These are phyloP conservation scores for Lymantria dispar DNA, from an alignment of 2,888 invertebrate species.

Conservation along the genomic window DNA sequence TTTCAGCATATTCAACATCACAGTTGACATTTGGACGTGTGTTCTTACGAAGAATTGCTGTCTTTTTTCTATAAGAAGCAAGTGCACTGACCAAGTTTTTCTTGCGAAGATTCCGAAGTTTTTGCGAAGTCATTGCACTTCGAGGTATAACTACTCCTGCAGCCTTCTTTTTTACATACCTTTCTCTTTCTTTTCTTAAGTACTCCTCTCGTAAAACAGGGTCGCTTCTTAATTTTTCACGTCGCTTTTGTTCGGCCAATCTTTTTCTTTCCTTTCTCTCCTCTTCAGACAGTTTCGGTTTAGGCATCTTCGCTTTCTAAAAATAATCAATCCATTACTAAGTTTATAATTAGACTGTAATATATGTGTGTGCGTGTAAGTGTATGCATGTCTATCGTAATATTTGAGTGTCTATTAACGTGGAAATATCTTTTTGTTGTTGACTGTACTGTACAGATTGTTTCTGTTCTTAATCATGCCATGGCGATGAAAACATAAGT, in stretches of 20 bases:
- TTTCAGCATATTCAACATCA: slow-evolving; percentile 11
- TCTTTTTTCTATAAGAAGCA: slow-evolving; percentile 11
- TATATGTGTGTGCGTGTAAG: background rate
- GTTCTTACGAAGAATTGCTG: slow-evolving; percentile 4
- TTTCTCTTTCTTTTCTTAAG: slow-evolving; percentile 10
- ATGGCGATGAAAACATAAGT: background rate
- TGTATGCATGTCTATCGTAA: background rate
- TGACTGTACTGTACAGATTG: background rate
- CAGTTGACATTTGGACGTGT: slow-evolving; percentile 7
- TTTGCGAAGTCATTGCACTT: slow-evolving; percentile 9
- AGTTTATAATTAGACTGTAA: background rate
- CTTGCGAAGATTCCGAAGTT: slow-evolving; percentile 6
- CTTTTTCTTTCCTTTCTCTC: slow-evolving; percentile 12
- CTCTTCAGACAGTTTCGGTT: slow-evolving; percentile 9
- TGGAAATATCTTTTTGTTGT: background rate
- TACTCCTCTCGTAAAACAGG: slow-evolving; percentile 8
- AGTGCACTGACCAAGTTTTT: slow-evolving; percentile 10
- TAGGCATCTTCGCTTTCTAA: slow-evolving; percentile 3
- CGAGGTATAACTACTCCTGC: slow-evolving; percentile 9
- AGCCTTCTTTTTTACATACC: slow-evolving; percentile 11
- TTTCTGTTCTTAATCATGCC: background rate
- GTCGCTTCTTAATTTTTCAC: slow-evolving; percentile 12
- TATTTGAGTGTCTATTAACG: background rate
- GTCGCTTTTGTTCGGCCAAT: slow-evolving; percentile 10
- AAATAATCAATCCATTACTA: background rate